These are phyloP conservation scores for Bombus huntii DNA, from an alignment of 1,140 invertebrate genomes.

Conservation along the genomic window DNA sequence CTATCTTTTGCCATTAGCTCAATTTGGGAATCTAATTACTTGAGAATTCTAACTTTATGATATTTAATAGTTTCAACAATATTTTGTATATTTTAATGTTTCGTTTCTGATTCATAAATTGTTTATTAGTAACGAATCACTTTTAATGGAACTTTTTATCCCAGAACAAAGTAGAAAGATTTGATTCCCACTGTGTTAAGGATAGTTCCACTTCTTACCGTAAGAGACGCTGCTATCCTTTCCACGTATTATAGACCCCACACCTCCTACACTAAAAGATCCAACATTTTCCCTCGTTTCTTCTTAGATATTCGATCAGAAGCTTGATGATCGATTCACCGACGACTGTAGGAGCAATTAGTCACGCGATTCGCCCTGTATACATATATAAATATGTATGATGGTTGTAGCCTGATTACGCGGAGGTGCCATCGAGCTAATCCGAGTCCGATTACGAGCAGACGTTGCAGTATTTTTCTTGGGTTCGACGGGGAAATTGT, in stretches of 20 bases:
- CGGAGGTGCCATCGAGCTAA: slow-evolving; percentile 48
- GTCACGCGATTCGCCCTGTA: slow-evolving; percentile 43
- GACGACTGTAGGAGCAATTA: neutral
- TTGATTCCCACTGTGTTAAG: neutral
- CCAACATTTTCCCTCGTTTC: neutral
- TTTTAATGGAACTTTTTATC: too few relatives aligned
- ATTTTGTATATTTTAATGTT: neutral
- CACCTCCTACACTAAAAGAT: neutral
- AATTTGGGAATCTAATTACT: too few relatives aligned
- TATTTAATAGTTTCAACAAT: too few relatives aligned
- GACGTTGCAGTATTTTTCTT: slow-evolving; percentile 12
- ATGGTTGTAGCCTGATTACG: slow-evolving; percentile 56
- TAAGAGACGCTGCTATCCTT: neutral
- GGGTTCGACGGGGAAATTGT: slow-evolving; percentile 21
- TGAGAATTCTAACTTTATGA: too few relatives aligned
- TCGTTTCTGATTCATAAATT: neutral
- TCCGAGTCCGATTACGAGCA: slow-evolving; percentile 39
- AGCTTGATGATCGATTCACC: neutral
- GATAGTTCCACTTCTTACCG: neutral
- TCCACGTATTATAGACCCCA: neutral
- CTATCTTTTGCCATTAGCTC: too few relatives aligned
- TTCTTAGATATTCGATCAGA: neutral
- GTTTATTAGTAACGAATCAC: too few relatives aligned
- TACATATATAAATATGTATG: slow-evolving; percentile 59
- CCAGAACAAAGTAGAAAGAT: neutral